Evolutionary conservation across 1,140 invertebrate genomes (phyloP).

Genomic region (Ladona fulva): DNA sequence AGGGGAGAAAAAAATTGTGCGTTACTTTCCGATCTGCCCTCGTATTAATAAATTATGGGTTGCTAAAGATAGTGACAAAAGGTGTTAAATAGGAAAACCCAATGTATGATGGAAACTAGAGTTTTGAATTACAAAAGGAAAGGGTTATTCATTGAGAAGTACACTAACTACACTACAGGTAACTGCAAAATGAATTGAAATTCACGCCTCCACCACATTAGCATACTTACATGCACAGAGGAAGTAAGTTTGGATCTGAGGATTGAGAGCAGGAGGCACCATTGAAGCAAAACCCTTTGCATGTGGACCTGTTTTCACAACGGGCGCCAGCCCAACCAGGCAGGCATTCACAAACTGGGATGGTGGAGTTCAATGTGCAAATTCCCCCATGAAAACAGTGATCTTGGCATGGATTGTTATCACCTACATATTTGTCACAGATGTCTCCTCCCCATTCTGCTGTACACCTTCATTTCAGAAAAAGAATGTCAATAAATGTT

Average conservation of each 20-base stretch:
- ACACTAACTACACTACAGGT: no score
- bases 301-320: conserved; percentile 31
- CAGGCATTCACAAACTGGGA: conserved; percentile 46
- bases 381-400: conserved; percentile 47
- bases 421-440: conserved; percentile 41
- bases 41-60: no score
- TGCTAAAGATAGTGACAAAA: no score
- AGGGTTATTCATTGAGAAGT: no score
- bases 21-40: no score
- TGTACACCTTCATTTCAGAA: conserved; percentile 33
- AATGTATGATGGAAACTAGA: no score
- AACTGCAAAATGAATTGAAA: no score
- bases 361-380: conserved; percentile 35
- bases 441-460: conserved; percentile 41
- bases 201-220: no score
- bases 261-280: conserved; percentile 36
- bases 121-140: no score
- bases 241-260: conserved; percentile 29
- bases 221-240: conserved; percentile 40
- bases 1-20: no score
- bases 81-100: no score
- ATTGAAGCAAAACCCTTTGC: conserved; percentile 37
- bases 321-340: conserved; percentile 34
- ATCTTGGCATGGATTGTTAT: conserved; percentile 48
- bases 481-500: no score